These are phyloP conservation scores for Cheilosia impressa DNA, from an alignment of 2,888 invertebrate genomes.

Conservation along the genomic window DNA sequence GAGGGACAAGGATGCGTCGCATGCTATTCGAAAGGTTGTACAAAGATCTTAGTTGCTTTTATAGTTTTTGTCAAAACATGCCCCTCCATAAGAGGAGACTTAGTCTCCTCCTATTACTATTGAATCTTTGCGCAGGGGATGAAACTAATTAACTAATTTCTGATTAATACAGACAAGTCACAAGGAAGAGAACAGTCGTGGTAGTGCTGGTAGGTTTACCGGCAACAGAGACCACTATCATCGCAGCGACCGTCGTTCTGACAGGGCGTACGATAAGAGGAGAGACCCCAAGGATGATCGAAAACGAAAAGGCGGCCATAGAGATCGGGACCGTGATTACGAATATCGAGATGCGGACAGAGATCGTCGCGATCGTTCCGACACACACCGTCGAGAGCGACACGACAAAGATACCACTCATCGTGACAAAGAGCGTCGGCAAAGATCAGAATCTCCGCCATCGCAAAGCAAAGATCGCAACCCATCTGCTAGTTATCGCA, in stretches of 20 bases:
- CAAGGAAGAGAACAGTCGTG: constrained; percentile 40
- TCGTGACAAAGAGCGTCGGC: constrained; percentile 68
- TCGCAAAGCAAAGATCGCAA: constrained; percentile 62
- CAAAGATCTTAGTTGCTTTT: no score
- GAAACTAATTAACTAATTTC: neutral
- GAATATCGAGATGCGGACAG: constrained; percentile 64
- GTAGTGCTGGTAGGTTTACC: constrained; percentile 20
- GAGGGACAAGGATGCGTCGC: constrained; percentile 35
- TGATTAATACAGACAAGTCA: constrained; percentile 32
- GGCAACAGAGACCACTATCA: constrained; percentile 46
- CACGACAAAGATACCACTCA: constrained; percentile 77
- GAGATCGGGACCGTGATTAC: constrained; percentile 69
- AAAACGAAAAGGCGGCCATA: constrained; percentile 67
- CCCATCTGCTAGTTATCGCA: constrained; percentile 24
- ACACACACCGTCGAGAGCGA: constrained; percentile 77
- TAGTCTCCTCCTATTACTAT: neutral
- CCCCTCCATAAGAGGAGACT: no score
- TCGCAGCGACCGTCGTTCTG: constrained; percentile 60
- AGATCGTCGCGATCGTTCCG: constrained; percentile 63
- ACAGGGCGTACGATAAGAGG: constrained; percentile 69
- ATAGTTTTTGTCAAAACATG: no score
- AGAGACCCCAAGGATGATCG: constrained; percentile 74
- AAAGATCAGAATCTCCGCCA: constrained; percentile 62
- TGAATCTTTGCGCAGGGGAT: neutral
- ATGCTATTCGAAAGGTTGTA: constrained; percentile 46